Conservation (phyloP, 2,797 vertebrate genomes). For the Oryzias dopingdopingensis region DNA sequence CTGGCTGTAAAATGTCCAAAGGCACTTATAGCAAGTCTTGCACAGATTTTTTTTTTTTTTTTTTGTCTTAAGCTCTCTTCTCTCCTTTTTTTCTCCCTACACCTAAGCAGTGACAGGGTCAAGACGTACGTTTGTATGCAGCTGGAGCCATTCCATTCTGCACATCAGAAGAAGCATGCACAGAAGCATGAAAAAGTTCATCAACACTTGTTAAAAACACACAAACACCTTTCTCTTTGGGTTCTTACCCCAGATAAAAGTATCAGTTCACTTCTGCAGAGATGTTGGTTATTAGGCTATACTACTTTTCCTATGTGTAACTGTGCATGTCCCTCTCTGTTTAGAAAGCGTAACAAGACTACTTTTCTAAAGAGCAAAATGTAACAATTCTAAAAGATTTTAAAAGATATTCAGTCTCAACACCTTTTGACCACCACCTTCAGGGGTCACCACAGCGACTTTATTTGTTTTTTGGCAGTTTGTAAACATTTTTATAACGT, state of each 20-base stretch:
- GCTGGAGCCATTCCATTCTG: slow-evolving; percentile 14
- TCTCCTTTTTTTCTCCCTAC: slow-evolving; percentile 31
- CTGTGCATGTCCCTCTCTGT: too few species aligned
- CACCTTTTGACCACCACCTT: too few species aligned
- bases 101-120: slow-evolving; percentile 51
- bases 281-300: slow-evolving; percentile 8
- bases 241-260: slow-evolving; percentile 32
- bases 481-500: too few species aligned
- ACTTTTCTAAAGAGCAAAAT: too few species aligned
- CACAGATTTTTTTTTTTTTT: slow-evolving; percentile 31
- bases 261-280: slow-evolving; percentile 40
- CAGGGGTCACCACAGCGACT: too few species aligned
- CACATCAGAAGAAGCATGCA: slow-evolving; percentile 5
- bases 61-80: slow-evolving; percentile 26
- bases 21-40: slow-evolving; percentile 35
- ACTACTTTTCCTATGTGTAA: too few species aligned
- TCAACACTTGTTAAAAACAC: slow-evolving; percentile 9
- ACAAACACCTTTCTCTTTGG: slow-evolving; percentile 34
- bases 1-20: slow-evolving; percentile 28
- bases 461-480: too few species aligned
- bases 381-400: too few species aligned
- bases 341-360: too few species aligned
- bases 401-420: too few species aligned
- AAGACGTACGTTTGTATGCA: slow-evolving; percentile 34
- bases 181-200: slow-evolving; percentile 5